Conservation (phyloP, 2,888 invertebrate genomes). For the Dione vanillae region DNA sequence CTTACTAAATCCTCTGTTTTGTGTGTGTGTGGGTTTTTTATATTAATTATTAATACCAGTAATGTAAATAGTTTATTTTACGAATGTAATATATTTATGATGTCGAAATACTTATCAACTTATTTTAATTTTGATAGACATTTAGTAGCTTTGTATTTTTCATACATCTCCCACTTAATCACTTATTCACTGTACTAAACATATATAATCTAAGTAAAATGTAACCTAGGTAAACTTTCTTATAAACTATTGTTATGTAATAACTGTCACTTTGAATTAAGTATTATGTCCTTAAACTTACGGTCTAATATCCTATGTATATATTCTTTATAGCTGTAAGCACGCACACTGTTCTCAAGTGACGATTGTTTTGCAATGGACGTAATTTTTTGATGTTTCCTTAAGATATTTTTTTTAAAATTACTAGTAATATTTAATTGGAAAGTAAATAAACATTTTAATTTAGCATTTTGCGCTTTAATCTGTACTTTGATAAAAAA, state of each 20-base stretch:
- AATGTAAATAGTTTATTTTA: slow-evolving; percentile 12
- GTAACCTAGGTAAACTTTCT: slow-evolving; percentile 33
- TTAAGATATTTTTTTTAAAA: background rate
- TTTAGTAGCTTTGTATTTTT: background rate
- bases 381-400: slow-evolving; percentile 44
- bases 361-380: slow-evolving; percentile 35
- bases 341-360: slow-evolving; percentile 65
- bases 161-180: slow-evolving; percentile 33
- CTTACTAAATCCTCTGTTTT: background rate
- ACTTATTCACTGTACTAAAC: slow-evolving; percentile 10
- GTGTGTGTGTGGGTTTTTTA: background rate
- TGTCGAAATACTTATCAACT: background rate
- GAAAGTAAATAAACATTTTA: too few species aligned
- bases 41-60: background rate
- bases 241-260: slow-evolving; percentile 42
- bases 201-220: slow-evolving; percentile 33
- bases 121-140: background rate
- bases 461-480: too few species aligned
- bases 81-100: background rate
- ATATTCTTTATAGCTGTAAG: slow-evolving; percentile 61
- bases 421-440: too few species aligned
- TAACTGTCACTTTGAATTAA: slow-evolving; percentile 41
- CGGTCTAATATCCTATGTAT: slow-evolving; percentile 56
- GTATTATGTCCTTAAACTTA: slow-evolving; percentile 57
- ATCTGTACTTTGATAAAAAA: too few species aligned